Percentiles rank a stretch among this genome's conserved stretches.
phyloP scores from a whole-genome alignment of 1,140 invertebrate species.

The Eufriesea mexicana region DNA sequence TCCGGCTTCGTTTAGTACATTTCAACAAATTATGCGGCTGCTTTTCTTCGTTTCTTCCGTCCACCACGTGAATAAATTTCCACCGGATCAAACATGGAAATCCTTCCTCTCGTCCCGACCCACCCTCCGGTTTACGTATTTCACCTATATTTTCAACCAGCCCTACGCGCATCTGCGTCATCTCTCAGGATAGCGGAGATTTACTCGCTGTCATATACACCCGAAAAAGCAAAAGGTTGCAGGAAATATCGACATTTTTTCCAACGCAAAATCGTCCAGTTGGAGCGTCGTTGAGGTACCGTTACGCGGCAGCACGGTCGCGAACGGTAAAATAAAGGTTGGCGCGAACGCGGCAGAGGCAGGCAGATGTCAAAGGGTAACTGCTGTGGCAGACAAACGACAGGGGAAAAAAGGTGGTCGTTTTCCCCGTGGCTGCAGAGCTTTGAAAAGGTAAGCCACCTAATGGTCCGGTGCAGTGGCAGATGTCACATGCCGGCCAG shows the following conservation, averaged over 20 bases:
- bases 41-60: slow-evolving; percentile 26
- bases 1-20: slow-evolving; percentile 9
- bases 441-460: slow-evolving; percentile 60
- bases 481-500: slow-evolving; percentile 75
- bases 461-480: slow-evolving; percentile 61
- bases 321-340: too few relatives aligned
- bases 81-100: slow-evolving; percentile 29
- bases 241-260: too few relatives aligned
- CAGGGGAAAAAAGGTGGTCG: background rate
- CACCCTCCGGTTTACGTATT: too few relatives aligned
- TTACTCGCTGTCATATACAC: too few relatives aligned
- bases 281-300: background rate
- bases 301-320: background rate
- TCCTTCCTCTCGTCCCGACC: background rate
- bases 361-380: slow-evolving; percentile 6
- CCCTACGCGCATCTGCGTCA: too few relatives aligned
- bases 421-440: slow-evolving; percentile 43
- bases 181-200: too few relatives aligned
- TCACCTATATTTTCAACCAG: too few relatives aligned
- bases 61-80: slow-evolving; percentile 34
- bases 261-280: too few relatives aligned
- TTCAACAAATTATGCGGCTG: slow-evolving; percentile 40
- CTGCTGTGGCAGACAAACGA: background rate
- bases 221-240: too few relatives aligned
- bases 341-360: too few relatives aligned